These are phyloP conservation scores for Sinohyriopsis cumingii DNA, from an alignment of 2,888 invertebrate species.

Conservation along the genomic window DNA sequence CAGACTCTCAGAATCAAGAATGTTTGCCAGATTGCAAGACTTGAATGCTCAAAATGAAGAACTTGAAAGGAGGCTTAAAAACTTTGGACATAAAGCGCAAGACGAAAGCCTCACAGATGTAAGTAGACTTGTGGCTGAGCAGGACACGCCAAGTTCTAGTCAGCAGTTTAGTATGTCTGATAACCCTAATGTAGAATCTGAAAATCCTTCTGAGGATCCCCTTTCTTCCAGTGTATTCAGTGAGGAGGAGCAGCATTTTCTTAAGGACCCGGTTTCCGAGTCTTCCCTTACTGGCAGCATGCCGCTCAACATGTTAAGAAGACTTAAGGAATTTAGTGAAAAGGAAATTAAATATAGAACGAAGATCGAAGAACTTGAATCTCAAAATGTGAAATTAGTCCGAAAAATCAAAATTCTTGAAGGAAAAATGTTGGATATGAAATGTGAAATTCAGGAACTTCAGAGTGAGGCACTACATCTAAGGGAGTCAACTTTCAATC, in stretches of 20 bases:
- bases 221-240: conserved; percentile 29
- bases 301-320: conserved; percentile 38
- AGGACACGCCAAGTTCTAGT: too few relatives aligned
- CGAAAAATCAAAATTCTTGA: conserved; percentile 35
- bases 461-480: conserved; percentile 26
- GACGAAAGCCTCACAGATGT: neutral
- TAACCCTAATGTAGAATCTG: conserved; percentile 33
- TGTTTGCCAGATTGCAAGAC: conserved; percentile 39
- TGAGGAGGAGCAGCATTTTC: conserved; percentile 22
- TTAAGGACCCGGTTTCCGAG: conserved; percentile 30
- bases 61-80: conserved; percentile 29
- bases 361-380: conserved; percentile 33
- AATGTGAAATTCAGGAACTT: conserved; percentile 37
- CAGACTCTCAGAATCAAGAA: conserved; percentile 38
- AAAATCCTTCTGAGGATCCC: conserved; percentile 37
- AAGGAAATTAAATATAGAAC: conserved; percentile 33
- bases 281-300: conserved; percentile 30
- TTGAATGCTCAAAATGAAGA: conserved; percentile 40
- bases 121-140: too few relatives aligned
- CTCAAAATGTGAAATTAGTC: conserved; percentile 25
- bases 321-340: conserved; percentile 36
- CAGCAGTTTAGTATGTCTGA: conserved; percentile 24
- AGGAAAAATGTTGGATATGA: conserved; percentile 31
- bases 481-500: conserved; percentile 20
- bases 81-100: conserved; percentile 8